phyloP scores from a whole-genome alignment of 2,113 vertebrate genomes.

The Clarias macrocephalus region DNA sequence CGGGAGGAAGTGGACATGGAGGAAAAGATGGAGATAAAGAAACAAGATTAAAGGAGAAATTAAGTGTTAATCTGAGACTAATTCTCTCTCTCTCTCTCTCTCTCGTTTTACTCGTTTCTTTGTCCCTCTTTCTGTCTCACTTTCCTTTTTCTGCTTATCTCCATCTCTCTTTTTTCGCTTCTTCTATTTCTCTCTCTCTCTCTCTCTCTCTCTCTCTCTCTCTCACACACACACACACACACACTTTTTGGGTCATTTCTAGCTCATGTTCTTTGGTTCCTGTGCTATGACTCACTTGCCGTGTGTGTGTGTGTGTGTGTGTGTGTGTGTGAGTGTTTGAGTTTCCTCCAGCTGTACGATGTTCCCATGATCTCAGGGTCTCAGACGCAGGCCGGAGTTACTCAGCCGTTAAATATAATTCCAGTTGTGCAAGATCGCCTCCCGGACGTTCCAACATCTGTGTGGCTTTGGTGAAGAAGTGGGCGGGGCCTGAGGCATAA shows the following conservation, averaged over 20 bases:
- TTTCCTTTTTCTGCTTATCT: too few species aligned
- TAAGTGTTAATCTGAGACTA: not conserved
- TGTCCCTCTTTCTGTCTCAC: too few species aligned
- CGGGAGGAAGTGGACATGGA: not conserved
- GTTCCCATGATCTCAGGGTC: not conserved
- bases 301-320: slow-evolving; percentile 20
- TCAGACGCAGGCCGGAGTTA: not conserved
- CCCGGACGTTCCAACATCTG: not conserved
- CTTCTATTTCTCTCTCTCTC: too few species aligned
- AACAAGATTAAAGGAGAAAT: not conserved
- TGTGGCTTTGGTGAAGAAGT: not conserved
- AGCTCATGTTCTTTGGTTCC: not conserved
- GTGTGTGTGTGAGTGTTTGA: slow-evolving; percentile 9
- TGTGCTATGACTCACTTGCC: not conserved
- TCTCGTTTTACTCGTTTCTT: too few species aligned
- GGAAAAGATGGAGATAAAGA: not conserved
- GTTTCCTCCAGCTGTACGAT: not conserved
- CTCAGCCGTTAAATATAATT: not conserved
- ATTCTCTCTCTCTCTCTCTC: not conserved
- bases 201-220: too few species aligned
- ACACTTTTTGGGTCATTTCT: not conserved
- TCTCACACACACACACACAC: not conserved
- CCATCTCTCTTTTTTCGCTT: too few species aligned
- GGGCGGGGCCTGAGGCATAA: not conserved
- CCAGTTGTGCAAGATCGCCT: not conserved